Percentiles rank a stretch among this genome's conserved stretches.
phyloP scores from a whole-genome alignment of 2,113 vertebrate genomes.

The Craseonycteris thonglongyai region DNA sequence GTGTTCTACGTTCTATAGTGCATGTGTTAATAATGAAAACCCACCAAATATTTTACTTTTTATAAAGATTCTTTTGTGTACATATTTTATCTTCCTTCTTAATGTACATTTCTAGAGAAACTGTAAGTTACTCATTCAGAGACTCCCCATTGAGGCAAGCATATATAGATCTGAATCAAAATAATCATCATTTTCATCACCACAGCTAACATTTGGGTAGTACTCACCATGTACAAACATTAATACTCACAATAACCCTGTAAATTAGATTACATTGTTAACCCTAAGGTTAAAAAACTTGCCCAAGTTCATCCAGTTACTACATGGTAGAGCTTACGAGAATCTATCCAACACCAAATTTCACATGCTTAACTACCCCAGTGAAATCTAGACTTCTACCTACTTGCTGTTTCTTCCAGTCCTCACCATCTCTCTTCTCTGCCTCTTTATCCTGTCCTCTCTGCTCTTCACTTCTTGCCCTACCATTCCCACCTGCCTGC shows the following conservation, averaged over 20 bases:
- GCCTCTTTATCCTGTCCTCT: background rate
- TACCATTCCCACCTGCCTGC: background rate
- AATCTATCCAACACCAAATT: background rate
- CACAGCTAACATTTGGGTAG: background rate
- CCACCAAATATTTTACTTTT: background rate
- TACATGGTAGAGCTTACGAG: background rate
- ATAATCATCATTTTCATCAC: background rate
- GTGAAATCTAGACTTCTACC: background rate
- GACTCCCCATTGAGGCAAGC: background rate
- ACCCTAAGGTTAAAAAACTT: background rate
- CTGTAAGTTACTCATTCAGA: background rate
- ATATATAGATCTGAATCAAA: background rate
- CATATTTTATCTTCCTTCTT: background rate
- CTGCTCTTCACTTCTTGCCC: background rate
- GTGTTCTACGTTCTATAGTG: background rate
- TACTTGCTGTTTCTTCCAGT: background rate
- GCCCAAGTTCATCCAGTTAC: background rate
- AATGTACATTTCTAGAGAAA: background rate
- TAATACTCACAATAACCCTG: background rate
- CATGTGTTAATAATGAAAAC: background rate
- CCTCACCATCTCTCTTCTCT: background rate
- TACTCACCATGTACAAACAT: background rate
- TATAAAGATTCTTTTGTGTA: background rate
- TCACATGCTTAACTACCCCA: background rate
- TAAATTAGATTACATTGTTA: background rate